A percentile compares a stretch with the other conserved stretches of the same genome.
phyloP scores from a whole-genome alignment of 2,113 vertebrate species.

The Alectura lathami region DNA sequence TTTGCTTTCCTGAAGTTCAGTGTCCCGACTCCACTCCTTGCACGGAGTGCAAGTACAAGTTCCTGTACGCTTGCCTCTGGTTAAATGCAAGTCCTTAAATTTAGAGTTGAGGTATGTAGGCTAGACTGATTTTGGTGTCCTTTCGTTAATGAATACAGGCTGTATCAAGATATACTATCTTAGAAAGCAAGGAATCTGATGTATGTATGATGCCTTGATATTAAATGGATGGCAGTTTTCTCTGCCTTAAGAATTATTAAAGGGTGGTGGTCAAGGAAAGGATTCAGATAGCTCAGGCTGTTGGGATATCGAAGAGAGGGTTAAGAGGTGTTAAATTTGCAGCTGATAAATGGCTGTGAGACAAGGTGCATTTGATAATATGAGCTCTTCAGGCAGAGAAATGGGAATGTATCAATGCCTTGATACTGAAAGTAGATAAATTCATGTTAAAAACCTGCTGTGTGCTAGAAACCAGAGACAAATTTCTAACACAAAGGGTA shows the following conservation, averaged over 20 bases:
- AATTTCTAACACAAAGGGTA: background rate
- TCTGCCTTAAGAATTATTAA: background rate
- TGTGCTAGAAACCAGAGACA: background rate
- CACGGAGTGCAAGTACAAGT: too few relatives aligned
- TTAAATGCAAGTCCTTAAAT: background rate
- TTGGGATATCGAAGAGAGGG: background rate
- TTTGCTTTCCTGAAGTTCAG: too few relatives aligned
- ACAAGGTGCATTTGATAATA: background rate
- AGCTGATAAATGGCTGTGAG: background rate
- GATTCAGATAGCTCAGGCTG: background rate
- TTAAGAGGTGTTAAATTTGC: background rate
- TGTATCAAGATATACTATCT: background rate
- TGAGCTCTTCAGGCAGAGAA: background rate
- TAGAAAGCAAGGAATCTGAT: background rate
- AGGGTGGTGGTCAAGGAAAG: background rate
- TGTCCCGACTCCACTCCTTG: too few relatives aligned
- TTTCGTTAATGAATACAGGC: background rate
- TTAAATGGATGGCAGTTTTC: background rate
- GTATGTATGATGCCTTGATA: fast-evolving
- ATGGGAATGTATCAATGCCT: background rate
- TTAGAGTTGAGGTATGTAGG: background rate
- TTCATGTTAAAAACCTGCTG: background rate
- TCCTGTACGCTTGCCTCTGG: background rate
- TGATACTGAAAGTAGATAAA: background rate
- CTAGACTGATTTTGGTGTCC: background rate